Conservation (phyloP, 2,797 vertebrate genomes). For the Phalloptychus januarius region DNA sequence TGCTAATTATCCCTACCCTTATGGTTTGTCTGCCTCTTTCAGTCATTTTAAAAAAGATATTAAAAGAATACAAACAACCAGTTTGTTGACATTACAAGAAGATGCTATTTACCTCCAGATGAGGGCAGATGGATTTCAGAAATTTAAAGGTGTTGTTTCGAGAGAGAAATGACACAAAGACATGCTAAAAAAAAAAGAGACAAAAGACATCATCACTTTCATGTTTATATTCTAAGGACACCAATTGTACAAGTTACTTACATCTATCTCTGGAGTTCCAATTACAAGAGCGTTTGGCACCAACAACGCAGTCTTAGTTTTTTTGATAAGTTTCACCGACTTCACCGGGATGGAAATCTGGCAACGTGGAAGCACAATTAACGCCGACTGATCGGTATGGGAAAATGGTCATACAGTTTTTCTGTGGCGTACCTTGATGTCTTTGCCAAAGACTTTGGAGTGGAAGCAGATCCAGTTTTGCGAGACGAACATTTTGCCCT, state of each 20-base stretch:
- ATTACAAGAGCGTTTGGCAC: conserved; percentile 96
- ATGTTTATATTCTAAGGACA: background rate
- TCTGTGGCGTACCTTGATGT: conserved; percentile 86
- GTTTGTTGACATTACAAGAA: background rate
- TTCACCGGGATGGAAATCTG: conserved; percentile 91
- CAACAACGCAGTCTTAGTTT: conserved; percentile 94
- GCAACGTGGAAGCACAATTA: background rate
- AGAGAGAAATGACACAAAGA: conserved; percentile 94
- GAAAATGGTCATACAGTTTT: background rate
- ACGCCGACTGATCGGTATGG: background rate
- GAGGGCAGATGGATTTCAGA: conserved; percentile 87
- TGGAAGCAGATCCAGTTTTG: conserved; percentile 98
- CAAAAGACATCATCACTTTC: background rate
- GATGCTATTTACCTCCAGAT: conserved; percentile 84
- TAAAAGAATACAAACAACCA: background rate
- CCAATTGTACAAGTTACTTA: conserved; percentile 65
- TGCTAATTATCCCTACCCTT: background rate
- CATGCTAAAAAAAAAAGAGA: conserved; percentile 85
- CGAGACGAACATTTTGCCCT: conserved; percentile 94
- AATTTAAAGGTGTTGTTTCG: conserved; percentile 94
- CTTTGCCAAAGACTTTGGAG: conserved; percentile 97
- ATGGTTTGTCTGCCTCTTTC: background rate
- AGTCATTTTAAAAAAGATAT: background rate
- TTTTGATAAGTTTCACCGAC: conserved; percentile 90
- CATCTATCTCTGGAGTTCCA: conserved; percentile 86